phyloP scores from a whole-genome alignment of 2,797 vertebrate genomes.

The Arrhamphus sclerolepis region DNA sequence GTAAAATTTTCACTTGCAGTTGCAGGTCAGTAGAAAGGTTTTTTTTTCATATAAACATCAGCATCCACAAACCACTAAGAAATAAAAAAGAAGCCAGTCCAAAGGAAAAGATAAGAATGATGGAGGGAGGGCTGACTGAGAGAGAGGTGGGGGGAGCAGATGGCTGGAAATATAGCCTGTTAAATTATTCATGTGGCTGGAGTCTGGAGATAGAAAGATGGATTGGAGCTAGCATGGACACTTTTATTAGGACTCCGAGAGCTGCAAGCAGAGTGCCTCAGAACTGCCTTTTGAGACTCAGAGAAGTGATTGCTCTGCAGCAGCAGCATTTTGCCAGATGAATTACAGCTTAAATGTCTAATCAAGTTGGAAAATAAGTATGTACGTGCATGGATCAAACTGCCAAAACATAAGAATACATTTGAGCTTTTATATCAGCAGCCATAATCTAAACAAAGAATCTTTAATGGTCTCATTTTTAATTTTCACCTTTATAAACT shows the following conservation, averaged over 20 bases:
- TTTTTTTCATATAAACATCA: not conserved
- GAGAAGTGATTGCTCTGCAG: slow-evolving; percentile 59
- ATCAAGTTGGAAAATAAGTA: slow-evolving; percentile 26
- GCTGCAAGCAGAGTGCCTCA: slow-evolving; percentile 59
- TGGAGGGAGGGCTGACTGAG: slow-evolving; percentile 41
- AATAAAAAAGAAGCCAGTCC: slow-evolving; percentile 17
- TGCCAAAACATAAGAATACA: not conserved
- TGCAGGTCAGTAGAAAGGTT: too few species aligned
- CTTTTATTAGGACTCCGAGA: slow-evolving; percentile 72
- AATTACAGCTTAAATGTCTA: slow-evolving; percentile 39
- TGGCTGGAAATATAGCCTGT: slow-evolving; percentile 76
- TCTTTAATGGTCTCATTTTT: too few species aligned
- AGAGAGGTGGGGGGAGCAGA: slow-evolving; percentile 58
- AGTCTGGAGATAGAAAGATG: slow-evolving; percentile 74
- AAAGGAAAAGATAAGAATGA: slow-evolving; percentile 33
- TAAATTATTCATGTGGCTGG: slow-evolving; percentile 79
- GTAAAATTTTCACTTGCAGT: too few species aligned
- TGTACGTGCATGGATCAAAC: not conserved
- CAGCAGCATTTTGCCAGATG: slow-evolving; percentile 32
- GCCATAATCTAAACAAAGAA: too few species aligned
- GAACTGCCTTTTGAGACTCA: slow-evolving; percentile 63
- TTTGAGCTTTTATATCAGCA: too few species aligned
- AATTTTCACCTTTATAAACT: too few species aligned
- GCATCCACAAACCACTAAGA: not conserved
- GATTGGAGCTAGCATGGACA: slow-evolving; percentile 65